Evolutionary conservation across 2,888 invertebrate genomes (phyloP), one percentile per base, ranked within the genome.

Genomic region (Chloroclysta siterata): DNA sequence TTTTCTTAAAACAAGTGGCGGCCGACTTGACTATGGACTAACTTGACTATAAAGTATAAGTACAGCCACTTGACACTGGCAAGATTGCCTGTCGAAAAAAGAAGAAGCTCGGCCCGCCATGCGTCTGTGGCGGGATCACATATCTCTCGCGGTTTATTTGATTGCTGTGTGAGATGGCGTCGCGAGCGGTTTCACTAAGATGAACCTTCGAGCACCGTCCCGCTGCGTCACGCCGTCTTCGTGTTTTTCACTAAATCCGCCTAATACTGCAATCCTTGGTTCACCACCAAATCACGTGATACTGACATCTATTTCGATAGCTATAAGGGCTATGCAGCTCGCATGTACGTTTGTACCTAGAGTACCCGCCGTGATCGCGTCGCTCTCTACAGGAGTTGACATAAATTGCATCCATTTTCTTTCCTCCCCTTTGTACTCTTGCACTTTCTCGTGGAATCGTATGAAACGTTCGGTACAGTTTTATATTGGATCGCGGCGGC

Each of bases 391-490:
- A 63, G 66, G 66, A 70, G 66, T 54, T 69, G 65, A 71, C 71
- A 71, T 72, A 77, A 78, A 78, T 78, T 77, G 74, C 74, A 76
- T 76, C 69, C 68, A 76, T 78, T 77, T 74, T 71, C 70, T 72
- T 69, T 71, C 58, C 69, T 52, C 52, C 50, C 63, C 65, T 66
- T 68, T 66, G 69, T 69, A 65, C 57, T 66, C 60, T 63, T 62
- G 66, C 66, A 70, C 46, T 62, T 66, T 42, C 53, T 53, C 56
- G 60, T 54, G 53, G 51, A 53, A 44, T 51, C 11, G 60, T 39
- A 53, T 48, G 52, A 52, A 33, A 58, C 36, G 63, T 47, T 22
- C 22, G 59, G 41, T 63, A 68, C 65, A 70, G 68, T 65, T 65
- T 63, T 55, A 63, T 67, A 68, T 64, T 48, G 55, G 41, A 48